These are phyloP conservation scores for Hemitrygon akajei DNA, from an alignment of 2,797 vertebrate species.

Conservation along the genomic window DNA sequence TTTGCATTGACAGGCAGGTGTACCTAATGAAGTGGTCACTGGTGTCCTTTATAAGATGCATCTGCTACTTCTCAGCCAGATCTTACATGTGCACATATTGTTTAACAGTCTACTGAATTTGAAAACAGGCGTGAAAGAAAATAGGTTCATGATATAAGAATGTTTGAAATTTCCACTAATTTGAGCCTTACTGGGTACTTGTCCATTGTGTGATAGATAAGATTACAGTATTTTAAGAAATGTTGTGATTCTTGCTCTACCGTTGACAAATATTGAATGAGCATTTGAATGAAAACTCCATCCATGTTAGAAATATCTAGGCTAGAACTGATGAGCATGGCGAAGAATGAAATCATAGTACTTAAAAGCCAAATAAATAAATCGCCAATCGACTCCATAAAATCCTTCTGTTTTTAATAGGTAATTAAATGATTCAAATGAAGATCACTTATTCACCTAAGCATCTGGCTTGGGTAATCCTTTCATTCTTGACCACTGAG, in stretches of 20 bases:
- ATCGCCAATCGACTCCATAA: neutral
- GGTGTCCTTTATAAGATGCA: no score
- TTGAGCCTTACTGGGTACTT: neutral
- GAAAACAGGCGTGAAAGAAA: neutral
- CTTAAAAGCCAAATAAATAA: neutral
- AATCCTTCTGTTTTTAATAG: neutral
- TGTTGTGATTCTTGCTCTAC: neutral
- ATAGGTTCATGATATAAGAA: neutral
- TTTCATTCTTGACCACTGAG: neutral
- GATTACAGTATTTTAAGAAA: no score
- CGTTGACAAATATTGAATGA: neutral
- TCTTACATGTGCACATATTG: no score
- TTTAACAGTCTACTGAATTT: neutral
- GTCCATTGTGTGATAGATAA: neutral
- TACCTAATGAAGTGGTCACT: no score
- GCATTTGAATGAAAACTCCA: neutral
- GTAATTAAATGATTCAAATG: neutral
- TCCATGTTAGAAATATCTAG: neutral
- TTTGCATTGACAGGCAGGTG: no score
- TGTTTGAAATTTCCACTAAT: neutral
- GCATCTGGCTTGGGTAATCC: neutral
- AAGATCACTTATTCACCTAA: constrained; percentile 7
- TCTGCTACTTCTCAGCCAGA: no score
- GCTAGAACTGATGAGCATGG: neutral
- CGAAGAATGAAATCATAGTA: neutral